These are phyloP conservation scores for Hemiscyllium ocellatum DNA, from an alignment of 2,113 vertebrate genomes.

Conservation along the genomic window DNA sequence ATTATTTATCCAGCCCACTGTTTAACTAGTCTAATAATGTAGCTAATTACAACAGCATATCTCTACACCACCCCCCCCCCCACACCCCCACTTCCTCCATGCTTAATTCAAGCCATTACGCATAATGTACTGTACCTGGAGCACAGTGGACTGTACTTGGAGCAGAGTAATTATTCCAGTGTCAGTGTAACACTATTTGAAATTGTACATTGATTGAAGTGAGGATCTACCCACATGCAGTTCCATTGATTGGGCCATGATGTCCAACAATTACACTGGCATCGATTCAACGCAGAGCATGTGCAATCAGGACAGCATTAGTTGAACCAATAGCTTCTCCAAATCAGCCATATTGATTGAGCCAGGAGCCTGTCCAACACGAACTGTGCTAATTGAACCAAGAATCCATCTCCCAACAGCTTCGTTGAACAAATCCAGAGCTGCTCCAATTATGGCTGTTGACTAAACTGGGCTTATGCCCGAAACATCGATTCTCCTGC, in stretches of 20 bases:
- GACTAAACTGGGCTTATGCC: not conserved
- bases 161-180: not conserved
- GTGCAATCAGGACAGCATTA: not conserved
- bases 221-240: not conserved
- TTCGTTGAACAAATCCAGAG: not conserved
- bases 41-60: not conserved
- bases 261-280: not conserved
- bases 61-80: too few species aligned
- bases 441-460: not conserved
- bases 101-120: not conserved
- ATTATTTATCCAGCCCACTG: not conserved
- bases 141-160: not conserved
- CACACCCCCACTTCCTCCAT: too few species aligned
- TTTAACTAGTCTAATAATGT: not conserved
- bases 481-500: too few species aligned
- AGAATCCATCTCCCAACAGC: not conserved
- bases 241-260: not conserved
- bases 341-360: not conserved
- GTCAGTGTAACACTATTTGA: not conserved
- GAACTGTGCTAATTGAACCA: not conserved
- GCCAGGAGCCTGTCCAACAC: not conserved
- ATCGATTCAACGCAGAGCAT: not conserved
- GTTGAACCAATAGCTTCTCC: not conserved
- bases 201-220: not conserved
- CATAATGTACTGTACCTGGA: not conserved